Base-by-base conservation (phyloP, 2,888 invertebrate genomes). In the Ommatoiulus sabulosus region DNA sequence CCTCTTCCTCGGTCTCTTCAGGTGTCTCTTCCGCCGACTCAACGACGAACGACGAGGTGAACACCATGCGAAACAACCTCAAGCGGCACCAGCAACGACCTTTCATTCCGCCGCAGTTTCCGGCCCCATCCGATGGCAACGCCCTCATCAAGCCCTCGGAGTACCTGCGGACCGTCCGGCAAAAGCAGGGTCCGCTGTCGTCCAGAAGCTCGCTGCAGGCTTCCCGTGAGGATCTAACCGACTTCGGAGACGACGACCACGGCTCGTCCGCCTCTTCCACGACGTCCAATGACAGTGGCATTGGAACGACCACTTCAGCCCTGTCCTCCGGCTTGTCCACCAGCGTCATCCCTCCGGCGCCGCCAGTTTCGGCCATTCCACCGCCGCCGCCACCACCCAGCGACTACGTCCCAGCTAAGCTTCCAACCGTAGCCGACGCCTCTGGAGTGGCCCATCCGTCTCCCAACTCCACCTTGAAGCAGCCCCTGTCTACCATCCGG, bases 61-160 rank as follows among this genome's bases (percentile, higher is more conserved):
- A n/a, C 0, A 6, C 20, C 15, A 15, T 86, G n/a, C 52, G 87
- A 20, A 48, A 2, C 17, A 48, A 87, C 46, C 46, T 52, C 8
- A 17, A 57, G 63, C 8, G 96, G 0, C 84, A 96, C 93, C 97
- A 97, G 93, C 94, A 97, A 92, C 94, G 97, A 91, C 97, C 97
- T 90, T 97, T 98, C 94, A 96, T 98, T 92, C 97, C 97, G 90
- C 97, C 98, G 89, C 96, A 96, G 93, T 98, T 98, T 93, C 96
- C 96, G 89, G 94, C 95, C 92, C 92, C 92, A 44, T 94, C 94
- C 90, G 95, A 95, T 93, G 96, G 96, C 92, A 96, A 97, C 93
- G 95, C 96, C 90, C 95, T 98, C 91, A 97, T 98, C 92, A 97
- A 97, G 92, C 98, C 97, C 89, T 97, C 97, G 90, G 97, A 98